Evolutionary conservation across 1,140 invertebrate species (phyloP).

Genomic region (Atta cephalotes): DNA sequence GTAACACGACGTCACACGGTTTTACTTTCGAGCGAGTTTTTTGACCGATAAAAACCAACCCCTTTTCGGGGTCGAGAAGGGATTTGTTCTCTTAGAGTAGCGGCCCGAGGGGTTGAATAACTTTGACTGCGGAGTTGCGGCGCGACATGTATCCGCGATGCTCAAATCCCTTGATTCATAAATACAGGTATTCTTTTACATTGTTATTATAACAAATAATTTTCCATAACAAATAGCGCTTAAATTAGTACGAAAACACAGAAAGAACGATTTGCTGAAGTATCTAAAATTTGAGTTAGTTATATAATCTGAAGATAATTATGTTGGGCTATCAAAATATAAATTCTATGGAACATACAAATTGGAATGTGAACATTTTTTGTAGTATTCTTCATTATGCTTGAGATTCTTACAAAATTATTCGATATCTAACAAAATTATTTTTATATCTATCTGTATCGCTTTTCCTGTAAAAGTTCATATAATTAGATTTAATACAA

Average conservation of each 20-base stretch:
- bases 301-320: too few species aligned
- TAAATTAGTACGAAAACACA: not conserved
- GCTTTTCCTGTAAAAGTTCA: not conserved
- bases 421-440: too few species aligned
- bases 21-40: slow-evolving; percentile 49
- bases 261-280: too few species aligned
- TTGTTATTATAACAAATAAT: not conserved
- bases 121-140: slow-evolving; percentile 17
- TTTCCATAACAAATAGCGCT: not conserved
- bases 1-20: slow-evolving; percentile 34
- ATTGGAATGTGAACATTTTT: too few species aligned
- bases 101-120: slow-evolving; percentile 68
- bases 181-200: slow-evolving; percentile 4
- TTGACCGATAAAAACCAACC: slow-evolving; percentile 47
- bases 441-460: too few species aligned
- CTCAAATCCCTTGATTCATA: slow-evolving; percentile 75
- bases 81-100: slow-evolving; percentile 48
- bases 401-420: too few species aligned
- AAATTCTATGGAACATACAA: too few species aligned
- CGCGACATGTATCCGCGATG: slow-evolving; percentile 60
- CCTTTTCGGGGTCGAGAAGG: slow-evolving; percentile 63
- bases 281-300: too few species aligned
- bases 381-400: too few species aligned
- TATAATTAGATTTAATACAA: not conserved
- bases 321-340: too few species aligned